These are phyloP conservation scores for Maniola hyperantus DNA, from an alignment of 2,888 invertebrate genomes.

Conservation along the genomic window DNA sequence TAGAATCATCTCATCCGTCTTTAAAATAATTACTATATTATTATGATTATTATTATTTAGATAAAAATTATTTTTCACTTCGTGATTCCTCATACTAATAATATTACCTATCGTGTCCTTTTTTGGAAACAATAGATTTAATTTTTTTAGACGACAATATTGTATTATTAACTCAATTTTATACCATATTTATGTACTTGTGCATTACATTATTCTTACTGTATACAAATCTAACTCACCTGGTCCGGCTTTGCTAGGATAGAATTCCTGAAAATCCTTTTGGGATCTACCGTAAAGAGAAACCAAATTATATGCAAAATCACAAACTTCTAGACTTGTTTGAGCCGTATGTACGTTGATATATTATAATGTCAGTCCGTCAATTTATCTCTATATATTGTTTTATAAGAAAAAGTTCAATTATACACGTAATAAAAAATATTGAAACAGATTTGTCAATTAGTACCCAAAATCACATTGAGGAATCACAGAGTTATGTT, in stretches of 20 bases:
- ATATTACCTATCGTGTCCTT: neutral
- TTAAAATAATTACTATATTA: constrained; percentile 35
- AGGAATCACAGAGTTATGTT: constrained; percentile 36
- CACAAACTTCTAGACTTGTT: no score
- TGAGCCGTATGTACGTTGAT: no score
- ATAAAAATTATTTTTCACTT: constrained; percentile 18
- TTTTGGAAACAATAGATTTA: no score
- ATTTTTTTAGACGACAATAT: neutral
- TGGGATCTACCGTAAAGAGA: no score
- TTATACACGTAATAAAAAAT: constrained; percentile 16
- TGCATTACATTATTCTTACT: neutral
- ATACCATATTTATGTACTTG: neutral
- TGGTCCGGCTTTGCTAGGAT: no score
- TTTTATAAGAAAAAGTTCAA: neutral
- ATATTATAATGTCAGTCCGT: no score
- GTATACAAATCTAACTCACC: no score
- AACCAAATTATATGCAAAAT: no score
- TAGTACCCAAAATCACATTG: constrained; percentile 18
- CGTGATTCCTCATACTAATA: constrained; percentile 35
- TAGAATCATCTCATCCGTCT: constrained; percentile 65
- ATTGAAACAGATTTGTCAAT: constrained; percentile 27
- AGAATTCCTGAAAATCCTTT: no score
- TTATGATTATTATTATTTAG: constrained; percentile 30
- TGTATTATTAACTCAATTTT: no score
- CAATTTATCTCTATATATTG: no score